Evolutionary conservation across 92 coral and sea anemone genomes (phyloP), one percentile per base, ranked within the genome.

Genomic region (Chrysogorgia sp.): DNA sequence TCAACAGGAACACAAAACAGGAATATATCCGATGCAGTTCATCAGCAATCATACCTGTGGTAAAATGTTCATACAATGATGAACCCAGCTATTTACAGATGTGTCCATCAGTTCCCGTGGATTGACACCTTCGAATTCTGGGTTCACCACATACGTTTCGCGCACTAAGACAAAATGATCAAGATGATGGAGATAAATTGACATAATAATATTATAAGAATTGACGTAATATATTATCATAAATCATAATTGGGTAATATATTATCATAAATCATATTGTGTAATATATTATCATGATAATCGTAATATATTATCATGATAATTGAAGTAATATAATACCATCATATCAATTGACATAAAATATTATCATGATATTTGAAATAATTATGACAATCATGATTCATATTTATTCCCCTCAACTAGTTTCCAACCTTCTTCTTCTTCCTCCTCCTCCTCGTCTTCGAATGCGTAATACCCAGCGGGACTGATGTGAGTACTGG

Each of bases 361-460:
- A n/a, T n/a, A n/a, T n/a, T n/a, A n/a, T n/a, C n/a, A n/a, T n/a
- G n/a, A n/a, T n/a, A n/a, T n/a, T n/a, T n/a, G n/a, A n/a, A n/a
- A n/a, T n/a, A n/a, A n/a, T n/a, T n/a, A n/a, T n/a, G n/a, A n/a
- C n/a, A n/a, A n/a, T n/a, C n/a, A n/a, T n/a, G n/a, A n/a, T n/a
- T n/a, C n/a, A n/a, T n/a, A n/a, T n/a, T n/a, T n/a, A n/a, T n/a
- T n/a, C n/a, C n/a, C n/a, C n/a, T n/a, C n/a, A n/a, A n/a, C n/a
- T 37, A 17, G 76, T 35, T 37, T 12, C 77, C 10, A 7, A 71
- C 77, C 98, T 32, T 88, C 92, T 62, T 94, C 98, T 25, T 94
- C 98, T 61, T 94, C 98, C 77, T 94, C 98, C 35, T 94, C 98
- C 61, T 94, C 98, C 69, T 94, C 98, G 59, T 94, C 98, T 80